Evolutionary conservation across 1,140 invertebrate genomes (phyloP), one percentile per base, ranked within the genome.

Genomic region (Bombus balteatus): DNA sequence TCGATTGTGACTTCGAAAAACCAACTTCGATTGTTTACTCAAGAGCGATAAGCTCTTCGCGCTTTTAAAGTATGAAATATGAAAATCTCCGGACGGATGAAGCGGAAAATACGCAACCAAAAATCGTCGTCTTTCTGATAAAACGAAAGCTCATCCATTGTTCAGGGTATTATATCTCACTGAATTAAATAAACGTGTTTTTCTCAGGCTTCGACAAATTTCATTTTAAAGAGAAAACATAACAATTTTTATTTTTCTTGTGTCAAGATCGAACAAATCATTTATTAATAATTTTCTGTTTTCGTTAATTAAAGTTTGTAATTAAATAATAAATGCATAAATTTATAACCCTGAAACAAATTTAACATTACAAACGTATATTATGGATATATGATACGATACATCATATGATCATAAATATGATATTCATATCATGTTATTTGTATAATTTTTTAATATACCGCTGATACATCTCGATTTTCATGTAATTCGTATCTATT

Each of bases 1-100:
- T n/a, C 32, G 41, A 53, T 68, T 41, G 62, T 39, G 53, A 83
- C 32, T 53, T 77, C 43, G 25, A 39, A 34, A 66, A 76, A 66
- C 62, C 41, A 77, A 77, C 34, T 39, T 77, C 41, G 81, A 53
- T 76, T 83, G 73, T 83, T 83, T 83, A 83, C 18, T 15, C 12
- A 15, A 18, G 2, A 62, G 9, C 28, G 73, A 83, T 68, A 77
- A 83, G 10, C 25, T 9, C 34, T 53, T 66, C 34, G 32, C 80
- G 22, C 25, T 62, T 28, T 39, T 34, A n/a, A 34, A 32, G 22
- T 43, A 75, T 53, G 79, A 81, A 72, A 59, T 71, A 81, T 39
- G 34, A 53, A 71, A 71, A 57, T 53, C n/a, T 34, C 5, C 65
- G 12, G 6, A 8, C 25, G 15, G 4, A 71, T 5, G 22, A 12